Base-by-base conservation (phyloP, 2,113 vertebrate species). In the Cnemophilus loriae region DNA sequence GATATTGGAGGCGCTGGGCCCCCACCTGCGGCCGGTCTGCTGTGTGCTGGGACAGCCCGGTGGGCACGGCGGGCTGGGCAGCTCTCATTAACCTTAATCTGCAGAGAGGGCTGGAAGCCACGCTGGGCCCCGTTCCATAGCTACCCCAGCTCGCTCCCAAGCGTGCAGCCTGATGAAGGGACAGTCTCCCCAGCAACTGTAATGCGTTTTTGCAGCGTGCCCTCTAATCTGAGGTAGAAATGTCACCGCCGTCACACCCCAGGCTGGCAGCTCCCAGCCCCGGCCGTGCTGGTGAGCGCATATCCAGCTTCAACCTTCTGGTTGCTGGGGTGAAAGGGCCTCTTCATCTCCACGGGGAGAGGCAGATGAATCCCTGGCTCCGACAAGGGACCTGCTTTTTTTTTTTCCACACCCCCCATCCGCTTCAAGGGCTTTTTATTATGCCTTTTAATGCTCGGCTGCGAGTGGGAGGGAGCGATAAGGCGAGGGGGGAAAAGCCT, bases 131-230 rank as follows among this genome's bases (percentile, higher is more conserved):
- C 4, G 91, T 96, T 96, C 77, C 95, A 81, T 84, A 63, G 97
- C 91, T 95, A 81, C 85, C 92, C 80, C 88, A 44, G 81, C 61
- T 77, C 69, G 24, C 80, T 73, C 91, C 87, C 96, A 96, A 53
- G 93, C 89, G 42, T 73, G 92, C 85, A 76, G 78, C 80, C 91
- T 77, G 18, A 69, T 89, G 92, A 81, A 89, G 93, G 87, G 10
- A 11, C 78, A 75, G 94, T 98, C 96, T 91, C 98, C 96, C 95
- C 87, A 95, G 97, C 96, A 98, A 98, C 98, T 95, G 74, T 65
- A 79, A 96, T 92, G 89, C 12, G 42, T 76, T 94, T 70, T 49
- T 33, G 82, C 94, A 9, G 74, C 84, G 33, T 55, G 20, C 87
- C 67, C 15, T 89, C 93, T 97, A 92, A 97, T 96, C 95, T 91